Conservation (phyloP, 2,113 vertebrate genomes). For the Hystrix cristata region DNA sequence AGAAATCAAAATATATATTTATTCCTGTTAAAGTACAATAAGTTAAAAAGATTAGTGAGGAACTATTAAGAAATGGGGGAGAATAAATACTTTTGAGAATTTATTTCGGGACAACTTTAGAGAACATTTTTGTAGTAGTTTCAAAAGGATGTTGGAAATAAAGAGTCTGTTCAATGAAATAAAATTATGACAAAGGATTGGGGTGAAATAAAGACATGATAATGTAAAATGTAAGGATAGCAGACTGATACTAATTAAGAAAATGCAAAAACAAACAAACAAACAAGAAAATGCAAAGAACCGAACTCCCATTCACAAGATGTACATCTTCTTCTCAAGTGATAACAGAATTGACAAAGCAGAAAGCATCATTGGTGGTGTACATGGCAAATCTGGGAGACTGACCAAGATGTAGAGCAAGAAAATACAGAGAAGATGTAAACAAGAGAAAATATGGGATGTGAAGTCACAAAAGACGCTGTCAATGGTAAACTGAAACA, state of each 20-base stretch:
- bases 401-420: not conserved
- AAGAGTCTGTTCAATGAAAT: not conserved
- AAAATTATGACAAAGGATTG: not conserved
- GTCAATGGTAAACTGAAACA: not conserved
- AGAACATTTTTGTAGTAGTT: not conserved
- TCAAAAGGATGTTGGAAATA: not conserved
- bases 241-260: not conserved
- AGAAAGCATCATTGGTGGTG: not conserved
- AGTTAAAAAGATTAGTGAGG: not conserved
- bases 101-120: constrained; percentile 12
- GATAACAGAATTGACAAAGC: not conserved
- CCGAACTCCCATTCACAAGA: not conserved
- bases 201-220: constrained; percentile 26
- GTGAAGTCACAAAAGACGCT: not conserved
- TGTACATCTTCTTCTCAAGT: not conserved
- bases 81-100: not conserved
- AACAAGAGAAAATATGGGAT: not conserved
- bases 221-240: not conserved
- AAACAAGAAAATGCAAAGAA: not conserved
- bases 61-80: not conserved
- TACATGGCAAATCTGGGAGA: not conserved
- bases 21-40: not conserved
- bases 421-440: not conserved
- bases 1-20: not conserved
- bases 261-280: not conserved